Evolutionary conservation across 2,113 vertebrate genomes (phyloP).

Genomic region (Rhinoptilus africanus): DNA sequence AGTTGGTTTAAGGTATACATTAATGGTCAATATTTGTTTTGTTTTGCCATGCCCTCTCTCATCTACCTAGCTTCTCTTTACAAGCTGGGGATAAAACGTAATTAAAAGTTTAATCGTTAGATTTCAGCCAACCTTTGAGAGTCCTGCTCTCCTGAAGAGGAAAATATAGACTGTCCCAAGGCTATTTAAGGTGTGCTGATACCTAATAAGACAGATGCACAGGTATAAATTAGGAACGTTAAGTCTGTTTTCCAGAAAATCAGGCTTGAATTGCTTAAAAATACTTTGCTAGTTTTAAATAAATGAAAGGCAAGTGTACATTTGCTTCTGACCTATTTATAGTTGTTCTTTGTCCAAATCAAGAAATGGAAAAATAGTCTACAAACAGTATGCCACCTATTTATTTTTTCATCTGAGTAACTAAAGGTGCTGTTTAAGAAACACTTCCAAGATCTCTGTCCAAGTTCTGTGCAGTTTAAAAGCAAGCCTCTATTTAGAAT

Average conservation of each 20-base stretch:
- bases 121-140: background rate
- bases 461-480: background rate
- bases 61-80: background rate
- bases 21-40: background rate
- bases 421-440: background rate
- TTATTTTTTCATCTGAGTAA: background rate
- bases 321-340: background rate
- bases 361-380: background rate
- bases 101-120: background rate
- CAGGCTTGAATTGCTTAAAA: background rate
- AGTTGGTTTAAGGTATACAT: background rate
- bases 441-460: background rate
- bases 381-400: background rate
- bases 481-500: background rate
- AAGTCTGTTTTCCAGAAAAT: background rate
- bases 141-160: background rate
- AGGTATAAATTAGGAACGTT: background rate
- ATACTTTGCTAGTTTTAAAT: background rate
- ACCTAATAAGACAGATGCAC: background rate
- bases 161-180: background rate
- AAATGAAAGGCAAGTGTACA: background rate
- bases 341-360: background rate
- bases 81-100: background rate
- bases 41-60: background rate
- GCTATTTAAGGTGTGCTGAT: background rate